Evolutionary conservation across 2,888 invertebrate genomes (phyloP).

Genomic region (Eupithecia pulchellata): DNA sequence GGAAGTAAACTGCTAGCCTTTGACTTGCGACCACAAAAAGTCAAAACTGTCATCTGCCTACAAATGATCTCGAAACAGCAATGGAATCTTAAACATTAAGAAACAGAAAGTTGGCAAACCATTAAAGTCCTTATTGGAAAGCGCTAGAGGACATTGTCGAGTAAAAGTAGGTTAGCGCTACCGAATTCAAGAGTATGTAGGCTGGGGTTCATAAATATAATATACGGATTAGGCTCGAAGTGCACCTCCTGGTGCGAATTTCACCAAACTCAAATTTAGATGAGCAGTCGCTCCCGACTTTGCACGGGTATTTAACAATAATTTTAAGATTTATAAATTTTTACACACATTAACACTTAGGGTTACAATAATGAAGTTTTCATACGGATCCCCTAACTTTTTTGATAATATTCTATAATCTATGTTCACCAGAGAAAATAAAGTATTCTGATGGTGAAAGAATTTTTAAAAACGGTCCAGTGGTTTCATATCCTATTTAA

Average conservation of each 20-base stretch:
- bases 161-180: constrained; percentile 29
- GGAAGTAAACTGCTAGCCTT: constrained; percentile 36
- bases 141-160: constrained; percentile 26
- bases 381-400: no score
- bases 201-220: constrained; percentile 31
- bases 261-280: not conserved
- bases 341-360: no score
- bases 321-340: no score
- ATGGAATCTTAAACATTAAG: constrained; percentile 37
- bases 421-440: no score
- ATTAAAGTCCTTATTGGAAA: constrained; percentile 44
- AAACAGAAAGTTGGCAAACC: constrained; percentile 33
- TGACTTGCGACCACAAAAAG: constrained; percentile 35
- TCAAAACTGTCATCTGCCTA: constrained; percentile 38
- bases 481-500: no score
- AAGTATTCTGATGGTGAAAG: no score
- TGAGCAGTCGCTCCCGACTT: no score
- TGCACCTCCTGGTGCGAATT: not conserved
- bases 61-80: constrained; percentile 41
- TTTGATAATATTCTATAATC: no score
- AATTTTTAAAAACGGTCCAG: no score
- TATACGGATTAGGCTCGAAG: constrained; percentile 23
- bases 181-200: constrained; percentile 33
- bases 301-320: no score
- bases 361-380: no score